Conservation (phyloP, 1,140 invertebrate genomes). For the Monomorium pharaonis region DNA sequence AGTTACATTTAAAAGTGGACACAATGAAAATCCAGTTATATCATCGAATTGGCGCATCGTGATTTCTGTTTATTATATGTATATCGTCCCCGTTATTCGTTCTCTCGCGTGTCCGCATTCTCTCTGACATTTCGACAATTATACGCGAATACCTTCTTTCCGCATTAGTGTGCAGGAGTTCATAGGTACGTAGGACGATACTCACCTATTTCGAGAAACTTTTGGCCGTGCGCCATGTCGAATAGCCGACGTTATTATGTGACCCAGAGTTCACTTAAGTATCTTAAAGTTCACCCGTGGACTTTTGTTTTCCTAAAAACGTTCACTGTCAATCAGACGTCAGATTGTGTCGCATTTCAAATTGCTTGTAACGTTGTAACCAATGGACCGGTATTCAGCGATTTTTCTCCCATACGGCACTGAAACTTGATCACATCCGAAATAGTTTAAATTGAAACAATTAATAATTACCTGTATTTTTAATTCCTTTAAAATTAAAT, state of each 20-base stretch:
- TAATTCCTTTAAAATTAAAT: not conserved
- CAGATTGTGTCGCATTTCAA: not conserved
- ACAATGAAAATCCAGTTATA: not conserved
- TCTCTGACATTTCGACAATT: slow-evolving; percentile 36
- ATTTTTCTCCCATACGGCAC: not conserved
- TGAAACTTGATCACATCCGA: not conserved
- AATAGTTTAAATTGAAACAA: no score
- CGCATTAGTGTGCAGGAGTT: slow-evolving; percentile 38
- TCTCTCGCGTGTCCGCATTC: not conserved
- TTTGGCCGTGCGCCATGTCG: slow-evolving; percentile 69
- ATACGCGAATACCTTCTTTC: slow-evolving; percentile 4
- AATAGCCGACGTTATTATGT: slow-evolving; percentile 70
- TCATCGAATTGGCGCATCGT: not conserved
- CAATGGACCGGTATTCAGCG: not conserved
- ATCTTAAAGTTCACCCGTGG: slow-evolving; percentile 16
- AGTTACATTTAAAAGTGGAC: not conserved
- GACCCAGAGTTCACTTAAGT: slow-evolving; percentile 64
- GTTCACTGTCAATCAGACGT: slow-evolving; percentile 8
- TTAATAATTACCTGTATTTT: not conserved
- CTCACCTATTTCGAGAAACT: slow-evolving; percentile 73
- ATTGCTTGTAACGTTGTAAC: not conserved
- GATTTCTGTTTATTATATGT: not conserved
- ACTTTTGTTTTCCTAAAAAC: slow-evolving; percentile 1
- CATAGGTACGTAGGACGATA: slow-evolving; percentile 28
- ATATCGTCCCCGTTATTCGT: not conserved